These are phyloP conservation scores for Geothlypis trichas DNA, from an alignment of 2,113 vertebrate genomes.

Conservation along the genomic window DNA sequence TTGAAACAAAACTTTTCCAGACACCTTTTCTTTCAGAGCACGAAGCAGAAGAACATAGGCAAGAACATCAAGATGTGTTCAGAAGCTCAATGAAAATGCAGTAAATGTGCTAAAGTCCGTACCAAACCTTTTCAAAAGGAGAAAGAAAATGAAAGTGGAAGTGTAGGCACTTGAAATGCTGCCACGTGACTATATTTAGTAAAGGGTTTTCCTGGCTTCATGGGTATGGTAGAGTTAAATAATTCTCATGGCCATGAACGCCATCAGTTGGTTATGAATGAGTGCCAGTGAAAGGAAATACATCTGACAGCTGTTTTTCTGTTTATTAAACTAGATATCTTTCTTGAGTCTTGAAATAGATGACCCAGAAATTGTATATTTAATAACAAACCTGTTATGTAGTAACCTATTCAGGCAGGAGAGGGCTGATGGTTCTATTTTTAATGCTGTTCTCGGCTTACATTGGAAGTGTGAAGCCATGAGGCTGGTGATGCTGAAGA, in stretches of 20 bases:
- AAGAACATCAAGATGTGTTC: background rate
- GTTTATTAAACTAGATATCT: constrained; percentile 50
- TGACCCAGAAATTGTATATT: constrained; percentile 62
- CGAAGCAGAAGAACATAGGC: background rate
- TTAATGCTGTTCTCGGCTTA: constrained; percentile 1
- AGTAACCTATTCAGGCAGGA: constrained; percentile 45
- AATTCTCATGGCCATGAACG: background rate
- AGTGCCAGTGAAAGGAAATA: constrained; percentile 59
- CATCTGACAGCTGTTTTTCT: constrained; percentile 56
- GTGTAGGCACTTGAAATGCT: background rate
- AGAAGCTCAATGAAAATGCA: background rate
- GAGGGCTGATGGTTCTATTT: constrained; percentile 16
- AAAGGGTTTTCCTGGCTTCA: background rate
- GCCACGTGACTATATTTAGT: background rate
- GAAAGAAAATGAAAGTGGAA: constrained; percentile 27
- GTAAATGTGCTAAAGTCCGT: rapidly evolving
- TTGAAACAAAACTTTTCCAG: background rate
- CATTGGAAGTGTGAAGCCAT: constrained; percentile 25
- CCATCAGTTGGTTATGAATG: constrained; percentile 45
- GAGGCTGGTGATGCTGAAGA: background rate
- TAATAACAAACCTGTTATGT: constrained; percentile 55
- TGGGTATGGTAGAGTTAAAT: constrained; percentile 38
- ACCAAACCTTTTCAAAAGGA: background rate
- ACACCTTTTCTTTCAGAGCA: background rate
- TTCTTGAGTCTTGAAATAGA: constrained; percentile 49